These are phyloP conservation scores for Micropterix aruncella DNA, from an alignment of 2,888 invertebrate genomes.

Conservation along the genomic window DNA sequence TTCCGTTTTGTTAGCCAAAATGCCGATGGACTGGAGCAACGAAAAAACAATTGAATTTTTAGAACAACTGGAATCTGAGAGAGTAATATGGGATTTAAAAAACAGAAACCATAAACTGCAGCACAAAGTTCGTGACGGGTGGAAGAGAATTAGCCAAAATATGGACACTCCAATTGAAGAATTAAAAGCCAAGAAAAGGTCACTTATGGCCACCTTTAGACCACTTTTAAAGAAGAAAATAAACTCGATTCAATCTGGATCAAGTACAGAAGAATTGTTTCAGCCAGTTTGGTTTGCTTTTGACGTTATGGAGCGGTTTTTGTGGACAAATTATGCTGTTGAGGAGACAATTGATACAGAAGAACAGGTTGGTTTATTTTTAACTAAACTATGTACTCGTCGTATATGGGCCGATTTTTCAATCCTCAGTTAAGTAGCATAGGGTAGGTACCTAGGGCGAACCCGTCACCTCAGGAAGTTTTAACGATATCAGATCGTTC, in stretches of 20 bases:
- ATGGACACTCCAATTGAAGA: too few relatives aligned
- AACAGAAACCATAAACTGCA: slow-evolving; percentile 7
- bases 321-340: slow-evolving; percentile 5
- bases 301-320: slow-evolving; percentile 7
- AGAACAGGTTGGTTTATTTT: too few relatives aligned
- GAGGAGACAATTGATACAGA: slow-evolving; percentile 7
- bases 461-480: too few relatives aligned
- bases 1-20: too few relatives aligned
- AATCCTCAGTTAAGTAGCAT: too few relatives aligned
- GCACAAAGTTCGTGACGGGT: slow-evolving; percentile 7
- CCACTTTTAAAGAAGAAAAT: slow-evolving; percentile 7
- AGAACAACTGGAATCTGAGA: slow-evolving; percentile 5
- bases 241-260: slow-evolving; percentile 6
- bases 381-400: too few relatives aligned
- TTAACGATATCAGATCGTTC: too few relatives aligned
- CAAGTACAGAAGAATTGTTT: slow-evolving; percentile 6
- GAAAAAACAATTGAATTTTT: slow-evolving; percentile 6
- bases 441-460: too few relatives aligned
- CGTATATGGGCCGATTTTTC: too few relatives aligned
- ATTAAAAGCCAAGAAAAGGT: slow-evolving; percentile 7
- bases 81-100: slow-evolving; percentile 6
- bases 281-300: slow-evolving; percentile 8
- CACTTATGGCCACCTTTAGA: slow-evolving; percentile 7
- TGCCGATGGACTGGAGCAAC: slow-evolving; percentile 7
- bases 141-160: slow-evolving; percentile 5